phyloP scores from a whole-genome alignment of 1,140 invertebrate species.

The Theocolax elegans region DNA sequence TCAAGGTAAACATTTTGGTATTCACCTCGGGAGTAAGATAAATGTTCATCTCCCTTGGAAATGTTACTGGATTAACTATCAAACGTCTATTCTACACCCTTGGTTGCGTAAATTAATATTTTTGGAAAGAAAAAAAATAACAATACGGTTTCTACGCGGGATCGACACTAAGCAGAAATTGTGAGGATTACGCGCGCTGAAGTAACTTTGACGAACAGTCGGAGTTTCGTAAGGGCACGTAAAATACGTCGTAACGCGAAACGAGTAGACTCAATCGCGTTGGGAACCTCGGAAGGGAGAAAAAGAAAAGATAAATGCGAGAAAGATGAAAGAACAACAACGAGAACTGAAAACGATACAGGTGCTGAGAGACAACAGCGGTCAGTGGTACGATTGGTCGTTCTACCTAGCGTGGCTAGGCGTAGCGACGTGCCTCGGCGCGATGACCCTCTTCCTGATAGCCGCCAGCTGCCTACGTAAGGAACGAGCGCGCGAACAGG shows the following conservation, averaged over 20 bases:
- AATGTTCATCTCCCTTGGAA: too few relatives aligned
- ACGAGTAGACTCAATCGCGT: not conserved
- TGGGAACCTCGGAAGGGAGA: too few relatives aligned
- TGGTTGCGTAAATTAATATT: too few relatives aligned
- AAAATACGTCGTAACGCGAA: not conserved
- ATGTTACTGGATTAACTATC: too few relatives aligned
- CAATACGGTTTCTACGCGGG: too few relatives aligned
- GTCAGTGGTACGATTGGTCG: constrained; percentile 83
- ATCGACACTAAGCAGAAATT: too few relatives aligned
- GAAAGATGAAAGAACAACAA: too few relatives aligned
- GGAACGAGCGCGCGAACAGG: constrained; percentile 76
- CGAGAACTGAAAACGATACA: constrained; percentile 54
- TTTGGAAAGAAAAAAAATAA: too few relatives aligned
- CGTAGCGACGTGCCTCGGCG: constrained; percentile 78
- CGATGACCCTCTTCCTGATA: constrained; percentile 82
- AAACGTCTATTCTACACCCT: too few relatives aligned
- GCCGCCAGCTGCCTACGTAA: constrained; percentile 81
- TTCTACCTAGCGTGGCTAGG: constrained; percentile 86
- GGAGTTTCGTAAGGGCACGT: constrained; percentile 14
- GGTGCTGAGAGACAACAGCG: constrained; percentile 78
- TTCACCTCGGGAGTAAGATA: too few relatives aligned
- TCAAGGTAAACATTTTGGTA: too few relatives aligned
- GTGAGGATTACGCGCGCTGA: too few relatives aligned
- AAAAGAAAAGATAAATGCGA: not conserved
- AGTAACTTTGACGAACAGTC: not conserved